Evolutionary conservation across 1,140 invertebrate genomes (phyloP), one percentile per base, ranked within the genome.

Genomic region (Melitaea cinxia): DNA sequence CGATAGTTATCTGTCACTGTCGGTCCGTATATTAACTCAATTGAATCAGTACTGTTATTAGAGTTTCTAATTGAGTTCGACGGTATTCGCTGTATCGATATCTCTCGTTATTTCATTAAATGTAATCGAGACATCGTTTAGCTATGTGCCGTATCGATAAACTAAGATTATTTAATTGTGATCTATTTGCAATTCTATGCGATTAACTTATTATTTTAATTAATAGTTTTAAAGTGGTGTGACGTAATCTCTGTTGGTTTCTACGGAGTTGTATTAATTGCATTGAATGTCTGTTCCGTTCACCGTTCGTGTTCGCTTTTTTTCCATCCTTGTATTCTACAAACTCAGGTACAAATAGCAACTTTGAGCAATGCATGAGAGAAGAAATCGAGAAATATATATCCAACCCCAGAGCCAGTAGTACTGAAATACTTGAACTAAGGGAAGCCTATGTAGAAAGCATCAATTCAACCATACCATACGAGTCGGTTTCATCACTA

Each of bases 1-100:
- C 67, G 55, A 66, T 64, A 73, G 58, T 73, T 73, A 73, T 73
- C 70, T 66, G 59, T 73, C 70, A 73, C 59, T 73, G 65, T 65
- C 63, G 54, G 65, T 69, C 58, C 58, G 66, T 62, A 68, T 61
- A 72, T 72, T 72, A 69, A 63, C 62, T 69, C 66, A 72, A 72
- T 72, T 68, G 63, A 72, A 64, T 62, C 58, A 60, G 65, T 65
- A 45, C 62, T 65, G 66, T 62, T 69, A 72, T 72, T 72, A 72
- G 57, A 72, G 67, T 72, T 72, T 72, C 70, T 69, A 72, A 72
- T 72, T 66, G 68, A 72, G 42, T 55, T 60, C 70, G n/a, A 68
- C 58, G 58, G 63, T 62, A 68, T 68, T 62, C 55, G 61, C 7
- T 47, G 60, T 68, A 68, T 68, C 58, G 65, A 68, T 62, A 68